Conservation (phyloP, 2,113 vertebrate genomes). For the Monopterus albus region DNA sequence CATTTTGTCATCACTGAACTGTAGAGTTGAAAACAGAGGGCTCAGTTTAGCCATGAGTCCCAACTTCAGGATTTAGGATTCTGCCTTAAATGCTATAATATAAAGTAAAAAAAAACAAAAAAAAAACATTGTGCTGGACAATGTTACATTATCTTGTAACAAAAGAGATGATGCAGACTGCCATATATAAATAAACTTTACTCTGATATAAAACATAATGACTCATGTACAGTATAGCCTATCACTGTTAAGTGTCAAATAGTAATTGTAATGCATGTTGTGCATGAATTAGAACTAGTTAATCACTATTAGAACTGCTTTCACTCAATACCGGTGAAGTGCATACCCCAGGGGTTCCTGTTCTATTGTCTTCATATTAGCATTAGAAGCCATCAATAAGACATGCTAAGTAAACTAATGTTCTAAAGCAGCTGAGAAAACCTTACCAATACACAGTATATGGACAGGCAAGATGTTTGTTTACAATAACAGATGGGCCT, state of each 20-base stretch:
- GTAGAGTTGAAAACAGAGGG: background rate
- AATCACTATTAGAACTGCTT: no score
- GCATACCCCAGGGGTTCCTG: background rate
- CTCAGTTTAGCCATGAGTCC: background rate
- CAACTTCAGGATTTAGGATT: background rate
- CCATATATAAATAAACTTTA: no score
- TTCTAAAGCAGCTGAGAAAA: background rate
- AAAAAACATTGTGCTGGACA: no score
- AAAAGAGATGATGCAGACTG: no score
- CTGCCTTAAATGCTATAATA: background rate
- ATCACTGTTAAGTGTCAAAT: no score
- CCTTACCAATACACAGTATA: background rate
- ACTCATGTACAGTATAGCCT: no score
- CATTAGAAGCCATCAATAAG: background rate
- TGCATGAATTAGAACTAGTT: no score
- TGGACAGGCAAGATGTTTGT: background rate
- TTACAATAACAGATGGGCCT: background rate
- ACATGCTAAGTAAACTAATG: background rate
- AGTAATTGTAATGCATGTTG: no score
- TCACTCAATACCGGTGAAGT: no score
- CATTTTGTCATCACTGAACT: slow-evolving; percentile 10
- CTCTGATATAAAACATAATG: no score
- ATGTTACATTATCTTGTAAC: no score
- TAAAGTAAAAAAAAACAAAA: no score
- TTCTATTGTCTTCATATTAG: background rate